A percentile compares a stretch with the other conserved stretches of the same genome.
These are phyloP conservation scores for human (Homo sapiens) DNA, from an alignment of 2,113 vertebrate species.

Conservation along the genomic window GRCh38 chr3:25375001-25375500, in stretches of 20 bases:
- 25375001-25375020: constrained; percentile 1
- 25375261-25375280: background rate
- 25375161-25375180: background rate
- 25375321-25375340: background rate
- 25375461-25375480: background rate
- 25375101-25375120: background rate
- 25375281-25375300: background rate
- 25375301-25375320: background rate
- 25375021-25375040: constrained; percentile 13
- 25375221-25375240: background rate
- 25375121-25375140: background rate
- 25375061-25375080: constrained; percentile 1
- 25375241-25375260: background rate
- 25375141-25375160: constrained; percentile 25
- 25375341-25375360: background rate
- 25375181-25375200: constrained; percentile 37
- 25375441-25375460: background rate
- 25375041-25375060: constrained; percentile 39
- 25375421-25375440: background rate
- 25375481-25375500: background rate
- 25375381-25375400: background rate
- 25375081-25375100: background rate
- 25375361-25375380: background rate
- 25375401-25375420: background rate
- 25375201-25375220: background rate